Conservation (phyloP, 2,888 invertebrate genomes). For the Ephialtes manifestator region DNA sequence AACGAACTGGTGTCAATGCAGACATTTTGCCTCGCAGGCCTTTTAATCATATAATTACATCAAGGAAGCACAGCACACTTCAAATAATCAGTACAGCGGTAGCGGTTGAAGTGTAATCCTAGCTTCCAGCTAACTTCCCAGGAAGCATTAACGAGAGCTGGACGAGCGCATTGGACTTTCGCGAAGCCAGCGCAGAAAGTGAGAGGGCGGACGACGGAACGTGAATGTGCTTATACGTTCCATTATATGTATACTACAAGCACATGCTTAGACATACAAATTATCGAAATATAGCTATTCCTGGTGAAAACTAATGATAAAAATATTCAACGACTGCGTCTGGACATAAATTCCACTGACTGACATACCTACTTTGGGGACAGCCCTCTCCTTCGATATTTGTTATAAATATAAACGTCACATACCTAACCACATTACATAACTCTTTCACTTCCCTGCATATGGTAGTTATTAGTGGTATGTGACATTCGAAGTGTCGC, state of each 20-base stretch:
- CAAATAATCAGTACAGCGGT: not conserved
- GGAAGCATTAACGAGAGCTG: conserved; percentile 56
- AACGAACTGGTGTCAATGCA: not conserved
- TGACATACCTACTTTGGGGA: not conserved
- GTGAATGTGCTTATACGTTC: conserved; percentile 50
- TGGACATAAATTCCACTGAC: conserved; percentile 39
- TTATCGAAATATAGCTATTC: conserved; percentile 1
- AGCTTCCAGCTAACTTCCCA: conserved; percentile 58
- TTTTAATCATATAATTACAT: not conserved
- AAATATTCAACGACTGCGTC: conserved; percentile 10
- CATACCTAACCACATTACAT: conserved; percentile 14
- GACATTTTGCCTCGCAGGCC: not conserved
- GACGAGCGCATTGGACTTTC: conserved; percentile 63
- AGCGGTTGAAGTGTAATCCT: conserved; percentile 32
- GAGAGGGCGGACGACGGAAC: conserved; percentile 67
- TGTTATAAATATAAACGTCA: conserved; percentile 17
- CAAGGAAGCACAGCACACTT: not conserved
- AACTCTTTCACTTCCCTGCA: conserved; percentile 41
- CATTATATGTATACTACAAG: conserved; percentile 32
- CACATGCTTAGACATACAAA: not conserved
- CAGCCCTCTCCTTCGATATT: not conserved
- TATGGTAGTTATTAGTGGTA: conserved; percentile 17
- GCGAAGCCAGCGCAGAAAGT: conserved; percentile 61
- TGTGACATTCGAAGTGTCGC: conserved; percentile 43
- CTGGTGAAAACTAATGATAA: not conserved